Conservation (phyloP, 2,888 invertebrate species). For the Oligia fasciuncula region DNA sequence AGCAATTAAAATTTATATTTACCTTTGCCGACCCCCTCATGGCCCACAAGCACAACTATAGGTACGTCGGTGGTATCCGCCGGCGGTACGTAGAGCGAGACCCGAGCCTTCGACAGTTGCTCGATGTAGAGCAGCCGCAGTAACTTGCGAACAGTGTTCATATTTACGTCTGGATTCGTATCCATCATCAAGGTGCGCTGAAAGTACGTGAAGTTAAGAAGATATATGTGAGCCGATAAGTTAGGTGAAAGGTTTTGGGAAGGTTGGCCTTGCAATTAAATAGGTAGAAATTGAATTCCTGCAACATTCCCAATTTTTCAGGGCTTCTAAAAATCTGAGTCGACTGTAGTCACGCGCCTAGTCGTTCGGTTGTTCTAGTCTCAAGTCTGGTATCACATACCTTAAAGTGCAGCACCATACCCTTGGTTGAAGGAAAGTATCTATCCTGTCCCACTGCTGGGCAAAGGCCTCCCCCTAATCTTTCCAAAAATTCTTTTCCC, state of each 20-base stretch:
- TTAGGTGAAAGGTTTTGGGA: background rate
- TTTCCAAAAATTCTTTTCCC: background rate
- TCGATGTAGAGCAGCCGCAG: conserved; percentile 83
- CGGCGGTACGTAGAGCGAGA: conserved; percentile 78
- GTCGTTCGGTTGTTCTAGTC: background rate
- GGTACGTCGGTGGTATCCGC: conserved; percentile 84
- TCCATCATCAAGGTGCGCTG: conserved; percentile 82
- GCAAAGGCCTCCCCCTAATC: background rate
- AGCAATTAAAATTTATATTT: conserved; percentile 51
- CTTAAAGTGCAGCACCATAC: background rate
- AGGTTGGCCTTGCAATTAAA: background rate
- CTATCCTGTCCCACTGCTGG: background rate
- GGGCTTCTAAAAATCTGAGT: background rate
- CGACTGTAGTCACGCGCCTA: too few species aligned
- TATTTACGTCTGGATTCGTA: conserved; percentile 77
- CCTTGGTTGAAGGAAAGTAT: background rate
- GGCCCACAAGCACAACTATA: conserved; percentile 82
- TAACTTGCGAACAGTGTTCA: conserved; percentile 79
- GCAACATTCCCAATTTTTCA: background rate
- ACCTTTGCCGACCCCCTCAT: conserved; percentile 86
- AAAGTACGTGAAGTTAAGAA: background rate
- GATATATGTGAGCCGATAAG: background rate
- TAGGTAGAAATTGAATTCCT: background rate
- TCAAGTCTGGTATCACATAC: background rate
- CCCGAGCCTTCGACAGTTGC: conserved; percentile 78